These are phyloP conservation scores for Pseudomugil tenellus DNA, from an alignment of 2,797 vertebrate species.

Conservation along the genomic window DNA sequence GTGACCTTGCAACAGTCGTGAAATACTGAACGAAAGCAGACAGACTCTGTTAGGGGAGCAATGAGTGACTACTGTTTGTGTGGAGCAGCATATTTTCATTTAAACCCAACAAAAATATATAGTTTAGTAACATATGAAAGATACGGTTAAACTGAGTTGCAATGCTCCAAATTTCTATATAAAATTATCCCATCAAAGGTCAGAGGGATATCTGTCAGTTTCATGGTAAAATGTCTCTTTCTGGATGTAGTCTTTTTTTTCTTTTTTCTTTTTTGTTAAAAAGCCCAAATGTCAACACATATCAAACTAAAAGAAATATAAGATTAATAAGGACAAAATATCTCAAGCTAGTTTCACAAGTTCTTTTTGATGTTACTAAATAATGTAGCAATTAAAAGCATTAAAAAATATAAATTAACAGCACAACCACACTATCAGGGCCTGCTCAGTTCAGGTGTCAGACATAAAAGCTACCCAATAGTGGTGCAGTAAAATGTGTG, in stretches of 20 bases:
- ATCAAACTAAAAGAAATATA: background rate
- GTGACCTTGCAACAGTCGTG: background rate
- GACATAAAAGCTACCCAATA: background rate
- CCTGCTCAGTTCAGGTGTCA: background rate
- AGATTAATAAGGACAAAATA: background rate
- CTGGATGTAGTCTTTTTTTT: background rate
- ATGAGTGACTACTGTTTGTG: background rate
- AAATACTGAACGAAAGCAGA: background rate
- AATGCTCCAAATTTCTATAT: background rate
- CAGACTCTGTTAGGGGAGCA: background rate
- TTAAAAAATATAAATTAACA: background rate
- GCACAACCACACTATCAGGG: background rate
- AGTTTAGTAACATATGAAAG: too few species aligned
- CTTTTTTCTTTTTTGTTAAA: too few species aligned
- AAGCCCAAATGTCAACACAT: too few species aligned
- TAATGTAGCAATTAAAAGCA: background rate
- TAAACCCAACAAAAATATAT: too few species aligned
- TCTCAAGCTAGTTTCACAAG: background rate
- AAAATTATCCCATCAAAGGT: background rate
- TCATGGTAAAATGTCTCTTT: background rate
- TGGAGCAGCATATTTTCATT: constrained; percentile 1
- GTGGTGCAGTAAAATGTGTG: background rate
- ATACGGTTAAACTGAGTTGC: too few species aligned
- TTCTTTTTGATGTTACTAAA: background rate
- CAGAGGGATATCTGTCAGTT: too few species aligned